phyloP scores from a whole-genome alignment of 2,113 vertebrate genomes.

The Pteropus alecto region DNA sequence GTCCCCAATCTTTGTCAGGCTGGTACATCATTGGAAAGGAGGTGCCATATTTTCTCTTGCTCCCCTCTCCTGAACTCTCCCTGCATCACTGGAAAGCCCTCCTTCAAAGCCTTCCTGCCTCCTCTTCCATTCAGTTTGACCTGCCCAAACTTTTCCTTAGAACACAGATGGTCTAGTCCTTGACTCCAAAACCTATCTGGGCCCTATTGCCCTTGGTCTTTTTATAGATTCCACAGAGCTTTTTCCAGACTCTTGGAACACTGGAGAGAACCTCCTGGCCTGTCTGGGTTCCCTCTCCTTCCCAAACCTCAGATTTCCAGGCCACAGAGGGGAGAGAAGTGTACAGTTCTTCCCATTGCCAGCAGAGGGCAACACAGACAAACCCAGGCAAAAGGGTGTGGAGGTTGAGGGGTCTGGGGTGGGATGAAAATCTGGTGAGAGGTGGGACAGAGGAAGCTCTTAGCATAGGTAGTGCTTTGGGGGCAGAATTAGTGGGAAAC shows the following conservation, averaged over 20 bases:
- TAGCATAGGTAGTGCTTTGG: not conserved
- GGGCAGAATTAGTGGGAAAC: not conserved
- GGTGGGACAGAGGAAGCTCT: not conserved
- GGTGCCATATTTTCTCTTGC: not conserved
- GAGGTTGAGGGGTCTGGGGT: not conserved
- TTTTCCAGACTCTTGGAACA: not conserved
- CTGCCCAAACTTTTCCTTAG: not conserved
- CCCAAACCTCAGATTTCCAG: not conserved
- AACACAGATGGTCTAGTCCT: not conserved
- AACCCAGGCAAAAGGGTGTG: not conserved
- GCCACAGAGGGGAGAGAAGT: not conserved
- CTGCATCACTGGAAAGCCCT: not conserved
- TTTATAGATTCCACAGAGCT: not conserved
- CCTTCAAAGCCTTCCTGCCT: not conserved
- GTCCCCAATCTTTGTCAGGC: not conserved
- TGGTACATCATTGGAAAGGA: not conserved
- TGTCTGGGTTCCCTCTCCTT: not conserved
- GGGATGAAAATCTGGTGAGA: not conserved
- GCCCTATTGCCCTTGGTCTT: not conserved
- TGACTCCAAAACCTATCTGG: not conserved
- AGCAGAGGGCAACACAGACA: conserved; percentile 60
- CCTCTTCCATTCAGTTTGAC: not conserved
- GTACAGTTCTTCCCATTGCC: conserved; percentile 4
- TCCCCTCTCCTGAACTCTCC: not conserved
- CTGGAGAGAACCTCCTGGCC: not conserved